phyloP scores from a whole-genome alignment of 2,797 vertebrate genomes.

The Sebastes baramenuke region DNA sequence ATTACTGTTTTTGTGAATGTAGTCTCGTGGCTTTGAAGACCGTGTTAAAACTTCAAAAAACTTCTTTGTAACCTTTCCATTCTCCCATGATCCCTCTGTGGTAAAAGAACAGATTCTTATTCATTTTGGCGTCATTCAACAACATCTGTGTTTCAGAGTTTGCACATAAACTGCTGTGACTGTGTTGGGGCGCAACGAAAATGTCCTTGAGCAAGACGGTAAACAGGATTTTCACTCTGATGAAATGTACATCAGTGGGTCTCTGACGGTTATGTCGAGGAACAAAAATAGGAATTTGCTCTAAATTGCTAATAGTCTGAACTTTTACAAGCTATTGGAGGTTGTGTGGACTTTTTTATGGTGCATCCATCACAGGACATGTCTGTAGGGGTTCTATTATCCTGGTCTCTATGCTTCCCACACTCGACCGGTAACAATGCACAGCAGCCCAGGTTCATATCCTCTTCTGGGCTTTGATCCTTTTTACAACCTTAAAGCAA shows the following conservation, averaged over 20 bases:
- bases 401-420: constrained; percentile 28
- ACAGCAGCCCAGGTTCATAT: constrained; percentile 58
- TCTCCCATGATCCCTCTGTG: not conserved
- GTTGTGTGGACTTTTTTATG: constrained; percentile 19
- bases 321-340: constrained; percentile 24
- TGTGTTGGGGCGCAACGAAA: not conserved
- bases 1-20: too few relatives aligned
- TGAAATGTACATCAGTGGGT: not conserved
- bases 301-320: constrained; percentile 7
- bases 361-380: constrained; percentile 21
- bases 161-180: not conserved
- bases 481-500: constrained; percentile 67
- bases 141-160: not conserved
- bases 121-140: not conserved
- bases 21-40: too few relatives aligned
- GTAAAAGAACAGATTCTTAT: not conserved
- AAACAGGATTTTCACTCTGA: constrained; percentile 1
- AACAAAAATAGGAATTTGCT: not conserved
- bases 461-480: constrained; percentile 70
- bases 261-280: not conserved
- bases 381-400: constrained; percentile 46
- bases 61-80: not conserved
- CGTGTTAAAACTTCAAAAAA: too few relatives aligned
- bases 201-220: not conserved
- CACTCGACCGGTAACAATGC: constrained; percentile 51